These are phyloP conservation scores for Cololabis saira DNA, from an alignment of 2,113 vertebrate species.

Conservation along the genomic window DNA sequence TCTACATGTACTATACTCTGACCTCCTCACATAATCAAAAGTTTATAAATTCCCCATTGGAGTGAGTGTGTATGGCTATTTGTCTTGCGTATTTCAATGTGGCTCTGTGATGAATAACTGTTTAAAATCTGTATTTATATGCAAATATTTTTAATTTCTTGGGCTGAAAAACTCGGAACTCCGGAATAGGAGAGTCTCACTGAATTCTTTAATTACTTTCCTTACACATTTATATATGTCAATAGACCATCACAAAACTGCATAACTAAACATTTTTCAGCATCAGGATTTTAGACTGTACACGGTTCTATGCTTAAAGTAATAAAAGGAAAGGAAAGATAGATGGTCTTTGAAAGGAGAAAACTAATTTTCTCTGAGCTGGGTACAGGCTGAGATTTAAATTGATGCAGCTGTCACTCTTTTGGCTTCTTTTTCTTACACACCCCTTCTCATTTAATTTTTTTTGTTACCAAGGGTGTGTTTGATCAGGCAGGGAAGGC, in stretches of 20 bases:
- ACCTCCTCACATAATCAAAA: background rate
- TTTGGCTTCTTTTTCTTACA: background rate
- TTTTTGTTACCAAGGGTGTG: background rate
- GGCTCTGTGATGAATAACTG: background rate
- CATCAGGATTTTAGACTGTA: background rate
- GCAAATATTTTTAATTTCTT: background rate
- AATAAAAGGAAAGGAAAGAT: slow-evolving; percentile 12
- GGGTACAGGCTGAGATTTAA: slow-evolving; percentile 8
- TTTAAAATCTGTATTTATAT: slow-evolving; percentile 12
- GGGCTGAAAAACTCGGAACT: background rate
- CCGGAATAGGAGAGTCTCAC: background rate
- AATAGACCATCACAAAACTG: slow-evolving; percentile 1
- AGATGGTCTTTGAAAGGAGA: slow-evolving; percentile 9
- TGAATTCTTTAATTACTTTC: slow-evolving; percentile 8
- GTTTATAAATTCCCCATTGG: too few relatives aligned
- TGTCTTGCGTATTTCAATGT: background rate
- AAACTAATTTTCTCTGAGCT: background rate
- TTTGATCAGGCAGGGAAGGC: too few relatives aligned
- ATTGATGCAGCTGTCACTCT: slow-evolving; percentile 2
- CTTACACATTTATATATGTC: slow-evolving; percentile 4
- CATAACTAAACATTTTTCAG: background rate
- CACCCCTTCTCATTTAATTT: background rate
- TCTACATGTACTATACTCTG: background rate
- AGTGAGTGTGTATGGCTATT: background rate
- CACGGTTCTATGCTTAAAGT: background rate